These are phyloP conservation scores for Paguma larvata DNA, from an alignment of 2,797 vertebrate genomes.

Conservation along the genomic window DNA sequence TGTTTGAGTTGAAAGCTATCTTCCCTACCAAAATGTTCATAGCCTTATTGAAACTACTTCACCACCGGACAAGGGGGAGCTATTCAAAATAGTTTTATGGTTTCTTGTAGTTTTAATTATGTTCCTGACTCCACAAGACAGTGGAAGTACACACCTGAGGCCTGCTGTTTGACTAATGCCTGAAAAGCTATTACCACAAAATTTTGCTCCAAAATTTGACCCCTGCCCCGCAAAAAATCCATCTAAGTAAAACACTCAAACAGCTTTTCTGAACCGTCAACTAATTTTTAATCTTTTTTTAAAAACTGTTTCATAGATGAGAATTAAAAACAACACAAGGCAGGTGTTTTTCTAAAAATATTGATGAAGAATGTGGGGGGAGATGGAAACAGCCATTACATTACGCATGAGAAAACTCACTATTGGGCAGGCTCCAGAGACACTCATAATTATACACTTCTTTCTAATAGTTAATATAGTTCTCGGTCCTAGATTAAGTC, in stretches of 20 bases:
- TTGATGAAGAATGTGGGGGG: background rate
- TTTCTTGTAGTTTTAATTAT: background rate
- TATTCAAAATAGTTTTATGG: background rate
- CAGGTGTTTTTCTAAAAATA: slow-evolving; percentile 7
- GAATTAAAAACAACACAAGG: background rate
- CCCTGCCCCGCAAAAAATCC: background rate
- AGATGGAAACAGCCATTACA: background rate
- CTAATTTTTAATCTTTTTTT: background rate
- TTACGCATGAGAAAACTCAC: background rate
- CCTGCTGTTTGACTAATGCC: background rate
- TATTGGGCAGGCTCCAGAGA: background rate
- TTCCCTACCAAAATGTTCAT: background rate
- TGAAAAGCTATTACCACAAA: background rate
- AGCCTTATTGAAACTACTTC: background rate
- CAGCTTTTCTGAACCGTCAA: background rate
- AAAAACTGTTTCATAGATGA: background rate
- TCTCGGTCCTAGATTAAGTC: background rate
- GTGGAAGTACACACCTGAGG: background rate
- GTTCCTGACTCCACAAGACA: background rate
- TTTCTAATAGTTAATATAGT: background rate
- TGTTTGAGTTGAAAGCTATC: background rate
- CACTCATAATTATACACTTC: background rate
- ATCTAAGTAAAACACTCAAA: background rate
- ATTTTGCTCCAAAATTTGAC: background rate
- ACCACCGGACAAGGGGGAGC: background rate